Percentiles rank a stretch among this genome's conserved stretches.
Conservation (phyloP, 1,140 invertebrate species). For the Zophobas atratus region DNA sequence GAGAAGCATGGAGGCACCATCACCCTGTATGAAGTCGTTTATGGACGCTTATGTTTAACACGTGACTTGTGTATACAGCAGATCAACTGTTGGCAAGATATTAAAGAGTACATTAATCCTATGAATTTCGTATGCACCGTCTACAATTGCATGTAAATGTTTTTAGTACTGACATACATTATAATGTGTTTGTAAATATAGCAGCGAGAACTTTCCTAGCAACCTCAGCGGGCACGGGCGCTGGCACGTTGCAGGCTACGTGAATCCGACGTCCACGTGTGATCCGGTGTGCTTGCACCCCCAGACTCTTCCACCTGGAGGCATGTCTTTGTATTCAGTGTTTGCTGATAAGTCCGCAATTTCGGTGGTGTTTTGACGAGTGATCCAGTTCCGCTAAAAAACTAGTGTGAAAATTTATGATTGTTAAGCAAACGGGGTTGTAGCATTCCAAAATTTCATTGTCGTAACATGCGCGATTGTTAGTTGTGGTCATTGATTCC, state of each 20-base stretch:
- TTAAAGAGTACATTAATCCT: conserved; percentile 12
- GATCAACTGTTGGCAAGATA: not conserved
- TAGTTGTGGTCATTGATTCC: conserved; percentile 39
- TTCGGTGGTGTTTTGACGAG: conserved; percentile 30
- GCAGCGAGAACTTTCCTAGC: conserved; percentile 42
- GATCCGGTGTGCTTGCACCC: conserved; percentile 47
- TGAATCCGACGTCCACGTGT: conserved; percentile 52
- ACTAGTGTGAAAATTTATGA: conserved; percentile 32
- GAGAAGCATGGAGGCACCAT: not conserved
- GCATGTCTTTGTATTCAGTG: conserved; percentile 41
- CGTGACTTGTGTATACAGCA: conserved; percentile 15
- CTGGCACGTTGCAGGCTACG: conserved; percentile 50
- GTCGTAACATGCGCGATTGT: conserved; percentile 11
- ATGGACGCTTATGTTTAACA: not conserved
- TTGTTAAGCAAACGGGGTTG: conserved; percentile 43
- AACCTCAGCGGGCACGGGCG: conserved; percentile 45
- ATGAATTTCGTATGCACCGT: conserved; percentile 34
- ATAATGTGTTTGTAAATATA: conserved; percentile 44
- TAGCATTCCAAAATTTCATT: conserved; percentile 40
- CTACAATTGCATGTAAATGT: conserved; percentile 24
- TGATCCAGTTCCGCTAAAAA: not conserved
- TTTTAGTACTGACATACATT: conserved; percentile 26
- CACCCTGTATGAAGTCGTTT: not conserved
- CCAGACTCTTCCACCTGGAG: conserved; percentile 50
- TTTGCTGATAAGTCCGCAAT: conserved; percentile 36